Base-by-base conservation (phyloP, 2,113 vertebrate genomes). In the Thalassarche chlororhynchos region DNA sequence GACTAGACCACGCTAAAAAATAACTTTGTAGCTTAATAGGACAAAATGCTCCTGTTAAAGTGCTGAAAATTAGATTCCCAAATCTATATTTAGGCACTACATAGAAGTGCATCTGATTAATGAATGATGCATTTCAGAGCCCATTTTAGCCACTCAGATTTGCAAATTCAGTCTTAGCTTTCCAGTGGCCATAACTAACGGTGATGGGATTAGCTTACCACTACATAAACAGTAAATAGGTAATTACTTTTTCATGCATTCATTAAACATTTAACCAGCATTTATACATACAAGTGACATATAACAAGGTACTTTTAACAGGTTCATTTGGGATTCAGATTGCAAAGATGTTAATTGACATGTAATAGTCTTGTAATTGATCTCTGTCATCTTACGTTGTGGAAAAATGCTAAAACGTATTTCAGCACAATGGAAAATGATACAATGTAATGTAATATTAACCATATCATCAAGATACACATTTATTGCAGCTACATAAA, bases 281-380 rank as follows among this genome's bases (percentile, higher is more conserved):
- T 98, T 98, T 98, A 89, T 90, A 95, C 40, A 72, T 74, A 86
- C 90, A 97, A 82, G 90, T 92, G 97, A 96, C 83, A 96, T 93
- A 77, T 70, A 98, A 97, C 65, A 95, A 98, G 92, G 82, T 76
- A 84, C 81, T 85, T 85, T 95, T 95, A 96, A 93, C 87, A 94
- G 89, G 80, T 97, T 98, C 89, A 93, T 97, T 98, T 96, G 94
- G 90, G 94, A 98, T 97, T 98, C 96, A 85, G 89, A 91, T 97
- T 92, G 70, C 83, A 95, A 95, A 97, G 95, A 93, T 95, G 89
- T 93, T 98, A 98, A 98, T 93, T 97, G 96, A 94, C 87, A 89
- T 98, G 98, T 98, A 98, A 96, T 95, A 96, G 95, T 90, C 97
- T 97, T 61, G 77, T 95, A 98, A 98, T 97, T 98, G 96, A 98